Conservation (phyloP, 2,888 invertebrate species). For the Oxytorus armatus region DNA sequence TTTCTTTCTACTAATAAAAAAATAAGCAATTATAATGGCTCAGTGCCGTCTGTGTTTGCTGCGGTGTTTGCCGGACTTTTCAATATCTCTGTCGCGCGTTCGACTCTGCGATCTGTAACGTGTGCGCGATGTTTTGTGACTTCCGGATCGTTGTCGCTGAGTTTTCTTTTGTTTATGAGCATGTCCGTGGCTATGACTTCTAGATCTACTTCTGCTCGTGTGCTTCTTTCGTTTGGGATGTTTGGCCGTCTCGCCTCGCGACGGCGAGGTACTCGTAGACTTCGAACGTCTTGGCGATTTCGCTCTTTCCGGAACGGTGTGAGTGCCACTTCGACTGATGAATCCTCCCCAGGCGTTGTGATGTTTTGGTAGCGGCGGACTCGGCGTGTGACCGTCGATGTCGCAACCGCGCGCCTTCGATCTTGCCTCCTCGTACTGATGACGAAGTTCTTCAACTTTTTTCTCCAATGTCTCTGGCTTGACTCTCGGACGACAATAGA, state of each 20-base stretch:
- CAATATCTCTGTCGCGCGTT: constrained; percentile 81
- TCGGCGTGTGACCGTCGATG: constrained; percentile 85
- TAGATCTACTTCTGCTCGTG: constrained; percentile 83
- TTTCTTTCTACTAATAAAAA: constrained; percentile 21
- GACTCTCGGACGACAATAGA: constrained; percentile 94
- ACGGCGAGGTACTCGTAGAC: constrained; percentile 80
- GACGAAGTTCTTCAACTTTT: constrained; percentile 90
- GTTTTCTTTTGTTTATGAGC: constrained; percentile 82
- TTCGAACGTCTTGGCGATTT: constrained; percentile 82
- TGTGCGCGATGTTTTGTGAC: constrained; percentile 81
- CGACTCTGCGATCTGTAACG: constrained; percentile 82
- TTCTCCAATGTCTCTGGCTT: constrained; percentile 90
- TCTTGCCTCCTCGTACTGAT: constrained; percentile 89
- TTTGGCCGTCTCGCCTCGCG: constrained; percentile 78
- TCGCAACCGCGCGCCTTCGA: constrained; percentile 86
- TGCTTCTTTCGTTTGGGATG: constrained; percentile 83
- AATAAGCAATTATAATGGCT: constrained; percentile 36
- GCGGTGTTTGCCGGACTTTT: constrained; percentile 81
- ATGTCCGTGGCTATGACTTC: constrained; percentile 83
- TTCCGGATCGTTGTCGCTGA: constrained; percentile 80
- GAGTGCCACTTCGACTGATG: constrained; percentile 86
- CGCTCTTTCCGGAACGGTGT: constrained; percentile 80
- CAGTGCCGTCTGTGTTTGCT: constrained; percentile 81
- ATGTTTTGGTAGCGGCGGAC: constrained; percentile 85
- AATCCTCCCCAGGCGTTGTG: constrained; percentile 90